Evolutionary conservation across 2,113 vertebrate genomes (phyloP).

Genomic region (Terrapene triunguis): DNA sequence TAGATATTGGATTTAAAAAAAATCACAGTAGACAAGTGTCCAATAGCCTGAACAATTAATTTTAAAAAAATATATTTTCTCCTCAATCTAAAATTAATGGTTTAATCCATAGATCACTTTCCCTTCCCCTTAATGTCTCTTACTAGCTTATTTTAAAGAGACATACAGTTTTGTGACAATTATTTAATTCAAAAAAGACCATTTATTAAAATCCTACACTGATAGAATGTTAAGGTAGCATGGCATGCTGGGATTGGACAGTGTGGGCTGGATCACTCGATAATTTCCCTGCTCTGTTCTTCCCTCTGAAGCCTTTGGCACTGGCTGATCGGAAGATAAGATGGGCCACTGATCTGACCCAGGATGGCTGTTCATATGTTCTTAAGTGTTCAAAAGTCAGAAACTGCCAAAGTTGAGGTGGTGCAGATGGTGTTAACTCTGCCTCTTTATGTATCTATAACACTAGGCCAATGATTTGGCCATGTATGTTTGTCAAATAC

Average conservation of each 20-base stretch:
- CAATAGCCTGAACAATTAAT: neutral
- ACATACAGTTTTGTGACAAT: neutral
- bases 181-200: neutral
- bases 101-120: neutral
- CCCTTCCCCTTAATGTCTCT: neutral
- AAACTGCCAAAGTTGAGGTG: neutral
- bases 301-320: neutral
- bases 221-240: neutral
- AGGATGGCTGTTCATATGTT: neutral
- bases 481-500: neutral
- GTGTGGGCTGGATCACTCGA: neutral
- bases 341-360: neutral
- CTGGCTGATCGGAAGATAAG: neutral
- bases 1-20: neutral
- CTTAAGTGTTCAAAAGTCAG: neutral
- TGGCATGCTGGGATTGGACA: neutral
- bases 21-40: neutral
- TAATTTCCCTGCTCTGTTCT: neutral
- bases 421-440: neutral
- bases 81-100: neutral
- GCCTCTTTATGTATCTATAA: neutral
- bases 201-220: neutral
- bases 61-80: neutral
- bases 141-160: neutral
- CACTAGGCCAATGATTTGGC: neutral